A percentile compares a stretch with the other conserved stretches of the same genome.
Conservation (phyloP, 2,113 vertebrate genomes). For the Limanda limanda region DNA sequence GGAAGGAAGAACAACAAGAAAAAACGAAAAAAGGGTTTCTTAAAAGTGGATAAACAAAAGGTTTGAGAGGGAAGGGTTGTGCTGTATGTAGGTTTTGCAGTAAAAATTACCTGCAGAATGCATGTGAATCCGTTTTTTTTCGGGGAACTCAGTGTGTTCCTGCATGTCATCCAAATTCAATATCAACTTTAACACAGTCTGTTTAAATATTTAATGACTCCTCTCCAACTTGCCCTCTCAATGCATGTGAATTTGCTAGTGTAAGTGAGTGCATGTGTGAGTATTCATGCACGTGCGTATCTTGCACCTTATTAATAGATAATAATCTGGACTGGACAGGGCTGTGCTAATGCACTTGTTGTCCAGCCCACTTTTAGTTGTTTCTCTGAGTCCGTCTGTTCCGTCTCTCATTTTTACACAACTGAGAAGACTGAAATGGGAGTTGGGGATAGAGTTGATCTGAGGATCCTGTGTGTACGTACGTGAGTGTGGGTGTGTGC, state of each 20-base stretch:
- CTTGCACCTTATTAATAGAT: conserved; percentile 61
- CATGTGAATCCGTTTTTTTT: not conserved
- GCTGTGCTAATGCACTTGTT: conserved; percentile 42
- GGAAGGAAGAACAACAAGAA: conserved; percentile 19
- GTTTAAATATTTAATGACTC: conserved; percentile 70
- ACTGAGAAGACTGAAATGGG: conserved; percentile 50
- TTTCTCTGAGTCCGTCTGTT: not conserved
- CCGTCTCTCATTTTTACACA: conserved; percentile 23
- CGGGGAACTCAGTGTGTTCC: conserved; percentile 20
- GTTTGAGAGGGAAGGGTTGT: not conserved
- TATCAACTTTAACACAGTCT: conserved; percentile 57
- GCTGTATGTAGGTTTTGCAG: not conserved
- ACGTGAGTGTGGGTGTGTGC: conserved; percentile 34
- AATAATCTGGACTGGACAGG: conserved; percentile 44
- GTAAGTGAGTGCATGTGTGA: not conserved
- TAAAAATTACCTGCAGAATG: conserved; percentile 32
- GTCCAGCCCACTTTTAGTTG: conserved; percentile 23
- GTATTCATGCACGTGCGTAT: conserved; percentile 11
- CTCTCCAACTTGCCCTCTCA: conserved; percentile 41
- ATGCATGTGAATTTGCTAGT: conserved; percentile 15
- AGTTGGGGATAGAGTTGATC: conserved; percentile 63
- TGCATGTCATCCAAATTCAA: conserved; percentile 56
- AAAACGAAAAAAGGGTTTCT: conserved; percentile 7
- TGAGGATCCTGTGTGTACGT: conserved; percentile 50
- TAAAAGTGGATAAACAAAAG: conserved; percentile 2